phyloP scores from a whole-genome alignment of 2,888 invertebrate genomes.

The Charanyca ferruginea region DNA sequence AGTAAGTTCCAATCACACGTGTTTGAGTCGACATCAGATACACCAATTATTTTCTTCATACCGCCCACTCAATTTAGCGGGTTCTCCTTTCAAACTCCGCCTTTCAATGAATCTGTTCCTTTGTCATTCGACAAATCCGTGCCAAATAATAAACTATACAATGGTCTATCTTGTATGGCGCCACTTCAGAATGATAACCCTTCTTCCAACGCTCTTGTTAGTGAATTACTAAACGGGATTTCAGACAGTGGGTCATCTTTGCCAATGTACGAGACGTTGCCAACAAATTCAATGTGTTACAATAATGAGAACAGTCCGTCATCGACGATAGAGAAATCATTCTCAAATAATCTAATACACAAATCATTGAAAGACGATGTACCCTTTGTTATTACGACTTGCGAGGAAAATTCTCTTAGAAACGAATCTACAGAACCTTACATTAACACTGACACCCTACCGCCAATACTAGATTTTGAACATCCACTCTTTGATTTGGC shows the following conservation, averaged over 20 bases:
- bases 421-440: background rate
- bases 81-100: background rate
- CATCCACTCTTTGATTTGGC: slow-evolving; percentile 28
- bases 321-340: slow-evolving; percentile 17
- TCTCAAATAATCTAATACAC: background rate
- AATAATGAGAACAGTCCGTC: slow-evolving; percentile 40
- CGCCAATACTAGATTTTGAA: slow-evolving; percentile 19
- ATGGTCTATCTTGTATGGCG: slow-evolving; percentile 26
- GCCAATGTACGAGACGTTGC: slow-evolving; percentile 38
- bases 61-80: slow-evolving; percentile 12
- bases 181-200: slow-evolving; percentile 20
- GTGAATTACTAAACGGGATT: slow-evolving; percentile 28
- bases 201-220: slow-evolving; percentile 11
- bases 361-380: slow-evolving; percentile 10
- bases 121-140: background rate
- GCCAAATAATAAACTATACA: slow-evolving; percentile 13
- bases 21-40: slow-evolving; percentile 4
- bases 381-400: background rate
- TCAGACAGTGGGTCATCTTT: slow-evolving; percentile 26
- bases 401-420: background rate
- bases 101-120: slow-evolving; percentile 9
- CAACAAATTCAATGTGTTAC: slow-evolving; percentile 51
- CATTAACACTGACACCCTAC: background rate
- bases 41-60: slow-evolving; percentile 41
- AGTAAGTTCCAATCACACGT: slow-evolving; percentile 22